A percentile compares a stretch with the other conserved stretches of the same genome.
phyloP scores from a whole-genome alignment of 1,140 invertebrate genomes.

The Drosophila fuyamai region DNA sequence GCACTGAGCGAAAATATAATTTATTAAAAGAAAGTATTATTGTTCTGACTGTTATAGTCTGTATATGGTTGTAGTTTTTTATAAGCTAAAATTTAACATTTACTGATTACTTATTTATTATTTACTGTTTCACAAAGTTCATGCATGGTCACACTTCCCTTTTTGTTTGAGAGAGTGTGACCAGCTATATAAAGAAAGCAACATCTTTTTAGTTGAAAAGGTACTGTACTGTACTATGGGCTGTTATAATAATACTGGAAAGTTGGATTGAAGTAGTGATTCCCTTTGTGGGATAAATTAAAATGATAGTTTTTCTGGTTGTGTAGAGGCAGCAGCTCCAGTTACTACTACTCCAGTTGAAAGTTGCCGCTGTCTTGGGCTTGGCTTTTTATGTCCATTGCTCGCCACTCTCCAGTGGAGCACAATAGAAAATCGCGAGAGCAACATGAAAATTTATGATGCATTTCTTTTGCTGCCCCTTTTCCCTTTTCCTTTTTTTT shows the following conservation, averaged over 20 bases:
- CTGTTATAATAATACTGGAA: too few relatives aligned
- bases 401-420: constrained; percentile 26
- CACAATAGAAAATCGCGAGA: constrained; percentile 80
- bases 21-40: neutral
- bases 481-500: neutral
- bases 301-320: constrained; percentile 4
- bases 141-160: neutral
- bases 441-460: constrained; percentile 81
- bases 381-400: constrained; percentile 62
- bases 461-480: constrained; percentile 53
- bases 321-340: constrained; percentile 27
- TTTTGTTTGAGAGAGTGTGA: neutral
- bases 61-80: too few relatives aligned
- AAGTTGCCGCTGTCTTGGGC: constrained; percentile 68
- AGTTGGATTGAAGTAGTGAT: too few relatives aligned
- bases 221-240: too few relatives aligned
- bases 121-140: too few relatives aligned
- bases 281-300: neutral
- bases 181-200: neutral
- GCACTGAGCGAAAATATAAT: constrained; percentile 10
- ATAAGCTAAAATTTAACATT: too few relatives aligned
- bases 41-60: neutral
- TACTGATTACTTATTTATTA: too few relatives aligned
- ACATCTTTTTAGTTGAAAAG: too few relatives aligned
- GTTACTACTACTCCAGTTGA: constrained; percentile 48